phyloP scores from a whole-genome alignment of 2,888 invertebrate genomes.

The Metellina segmentata region DNA sequence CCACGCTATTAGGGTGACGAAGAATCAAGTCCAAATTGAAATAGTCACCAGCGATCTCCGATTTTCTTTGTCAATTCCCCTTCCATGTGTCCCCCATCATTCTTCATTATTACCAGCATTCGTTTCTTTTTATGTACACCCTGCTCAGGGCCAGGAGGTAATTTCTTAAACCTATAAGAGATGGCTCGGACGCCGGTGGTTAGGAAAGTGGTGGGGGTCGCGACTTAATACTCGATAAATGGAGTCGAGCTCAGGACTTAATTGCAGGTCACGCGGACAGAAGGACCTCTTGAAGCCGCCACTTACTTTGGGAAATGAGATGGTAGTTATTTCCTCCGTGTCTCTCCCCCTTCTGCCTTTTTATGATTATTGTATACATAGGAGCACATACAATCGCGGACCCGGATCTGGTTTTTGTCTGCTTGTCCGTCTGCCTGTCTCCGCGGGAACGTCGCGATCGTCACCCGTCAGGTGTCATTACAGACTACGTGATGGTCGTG shows the following conservation, averaged over 20 bases:
- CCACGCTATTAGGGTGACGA: conserved; percentile 42
- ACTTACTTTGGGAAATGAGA: conserved; percentile 60
- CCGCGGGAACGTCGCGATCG: conserved; percentile 53
- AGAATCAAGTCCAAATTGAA: conserved; percentile 67
- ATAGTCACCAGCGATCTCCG: conserved; percentile 60
- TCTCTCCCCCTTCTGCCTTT: conserved; percentile 22
- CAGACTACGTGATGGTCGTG: conserved; percentile 27
- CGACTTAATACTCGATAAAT: conserved; percentile 72
- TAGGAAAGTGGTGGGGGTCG: conserved; percentile 26
- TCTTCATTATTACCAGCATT: conserved; percentile 68
- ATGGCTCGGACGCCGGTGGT: conserved; percentile 14
- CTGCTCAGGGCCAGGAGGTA: conserved; percentile 56
- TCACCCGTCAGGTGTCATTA: conserved; percentile 74
- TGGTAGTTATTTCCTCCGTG: conserved; percentile 41
- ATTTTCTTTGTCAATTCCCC: conserved; percentile 46
- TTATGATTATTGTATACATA: conserved; percentile 72
- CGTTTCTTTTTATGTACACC: conserved; percentile 38
- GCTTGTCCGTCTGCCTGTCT: conserved; percentile 58
- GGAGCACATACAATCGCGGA: conserved; percentile 56
- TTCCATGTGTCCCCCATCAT: not conserved
- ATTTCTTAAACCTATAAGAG: conserved; percentile 72
- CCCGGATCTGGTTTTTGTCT: conserved; percentile 72
- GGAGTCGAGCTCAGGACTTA: conserved; percentile 64
- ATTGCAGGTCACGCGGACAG: conserved; percentile 70
- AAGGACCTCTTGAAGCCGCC: conserved; percentile 56